phyloP scores from a whole-genome alignment of 2,797 vertebrate species.

The Hypotaenidia philippensis region DNA sequence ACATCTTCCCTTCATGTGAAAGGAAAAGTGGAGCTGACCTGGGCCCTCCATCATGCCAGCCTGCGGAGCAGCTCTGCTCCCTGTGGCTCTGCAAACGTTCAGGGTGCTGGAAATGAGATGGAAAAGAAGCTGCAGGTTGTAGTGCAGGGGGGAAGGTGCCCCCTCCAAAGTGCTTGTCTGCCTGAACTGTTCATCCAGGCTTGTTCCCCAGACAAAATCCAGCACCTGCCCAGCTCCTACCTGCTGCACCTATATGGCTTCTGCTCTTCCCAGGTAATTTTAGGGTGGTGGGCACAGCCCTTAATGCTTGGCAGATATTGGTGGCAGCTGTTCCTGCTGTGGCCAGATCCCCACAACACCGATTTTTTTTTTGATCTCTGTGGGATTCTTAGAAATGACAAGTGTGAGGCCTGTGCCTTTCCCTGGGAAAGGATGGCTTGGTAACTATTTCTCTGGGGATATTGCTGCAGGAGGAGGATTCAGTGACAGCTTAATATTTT shows the following conservation, averaged over 20 bases:
- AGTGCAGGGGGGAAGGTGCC: not conserved
- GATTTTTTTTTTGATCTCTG: not conserved
- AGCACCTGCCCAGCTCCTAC: not conserved
- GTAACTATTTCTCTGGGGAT: not conserved
- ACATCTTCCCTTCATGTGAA: not conserved
- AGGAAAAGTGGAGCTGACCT: not conserved
- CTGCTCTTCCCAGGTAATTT: not conserved
- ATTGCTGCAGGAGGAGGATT: conserved; percentile 18
- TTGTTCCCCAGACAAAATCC: not conserved
- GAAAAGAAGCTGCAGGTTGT: not conserved
- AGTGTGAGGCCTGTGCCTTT: not conserved
- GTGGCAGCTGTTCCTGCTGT: not conserved
- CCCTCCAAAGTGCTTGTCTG: not conserved
- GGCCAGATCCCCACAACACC: not conserved
- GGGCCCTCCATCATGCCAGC: not conserved
- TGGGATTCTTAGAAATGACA: not conserved
- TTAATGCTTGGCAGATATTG: not conserved
- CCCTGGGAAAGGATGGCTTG: not conserved
- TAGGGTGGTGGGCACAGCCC: not conserved
- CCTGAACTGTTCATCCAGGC: not conserved
- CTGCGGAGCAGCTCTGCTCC: not conserved
- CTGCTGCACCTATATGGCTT: not conserved
- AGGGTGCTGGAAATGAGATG: not conserved
- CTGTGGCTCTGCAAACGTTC: not conserved
- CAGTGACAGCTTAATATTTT: conserved; percentile 61